Evolutionary conservation across 2,797 vertebrate genomes (phyloP), one percentile per base, ranked within the genome.

Genomic region (Intellagama lesueurii): DNA sequence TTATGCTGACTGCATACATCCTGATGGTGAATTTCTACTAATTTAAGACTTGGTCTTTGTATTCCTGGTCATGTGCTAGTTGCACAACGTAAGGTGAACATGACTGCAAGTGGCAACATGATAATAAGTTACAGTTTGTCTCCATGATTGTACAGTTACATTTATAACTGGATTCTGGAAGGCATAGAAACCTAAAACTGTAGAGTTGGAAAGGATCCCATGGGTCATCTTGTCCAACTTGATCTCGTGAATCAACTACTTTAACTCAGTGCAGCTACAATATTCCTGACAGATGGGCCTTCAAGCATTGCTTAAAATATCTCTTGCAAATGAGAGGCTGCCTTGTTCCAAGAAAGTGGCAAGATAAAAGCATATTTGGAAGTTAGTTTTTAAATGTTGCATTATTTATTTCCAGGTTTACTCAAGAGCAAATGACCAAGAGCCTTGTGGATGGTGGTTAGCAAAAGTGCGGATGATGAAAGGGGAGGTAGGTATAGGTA

Each of bases 381-480:
- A 35, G 30, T 32, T 66, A 40, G 3, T 26, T 76, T 22, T 40
- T 17, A 81, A 47, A 56, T 90, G 80, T 88, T 88, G 32, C 32
- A 30, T 0, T 30, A 90, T 26, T 26, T 1, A 52, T 70, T 95
- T 84, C 87, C 94, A 99, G 99, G 99, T 99, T 90, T 98, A 98
- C 93, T 99, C 99, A 88, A 97, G 98, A 97, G 99, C 99, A 92
- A 99, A 99, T 93, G 99, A 99, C 60, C 98, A 99, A 97, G 99
- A 99, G 87, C 99, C 99, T n/a, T 99, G 98, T 95, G 99, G 99
- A 83, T 99, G 99, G 99, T 99, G 99, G 99, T 95, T 99, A 92
- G 99, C 98, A 82, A 99, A 99, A 98, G 99, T 99, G 91, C 97
- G 98, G 94, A 99, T 99, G 99, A 99, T 99, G 98, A 99, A 99